Evolutionary conservation across 2,797 vertebrate species (phyloP), one percentile per base, ranked within the genome.

Genomic region (Brotula barbata): DNA sequence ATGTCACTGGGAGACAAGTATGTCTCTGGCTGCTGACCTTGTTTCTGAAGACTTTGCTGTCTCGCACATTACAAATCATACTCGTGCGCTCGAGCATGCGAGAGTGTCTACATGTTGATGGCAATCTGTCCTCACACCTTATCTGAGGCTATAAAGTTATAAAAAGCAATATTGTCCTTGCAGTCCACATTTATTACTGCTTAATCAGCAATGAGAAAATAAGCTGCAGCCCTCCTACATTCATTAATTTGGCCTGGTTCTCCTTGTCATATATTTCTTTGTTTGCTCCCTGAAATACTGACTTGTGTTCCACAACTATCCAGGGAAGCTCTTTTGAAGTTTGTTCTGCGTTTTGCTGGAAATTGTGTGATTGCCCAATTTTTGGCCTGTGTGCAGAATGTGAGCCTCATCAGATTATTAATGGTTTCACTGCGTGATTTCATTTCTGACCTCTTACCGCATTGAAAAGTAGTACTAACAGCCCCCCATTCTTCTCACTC

Each of bases 361-460:
- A 61, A 64, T 37, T 37, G 3, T 73, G n/a, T n/a, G 59, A 79
- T 76, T 58, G 70, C 45, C 56, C 77, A 63, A 77, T 77, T 70
- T 46, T 61, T 68, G 47, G 56, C 55, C 43, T 48, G 16, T 57
- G 34, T 37, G 8, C 45, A 54, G 52, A 75, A 71, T 78, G 72
- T 25, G 51, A 46, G 31, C 51, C 31, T 34, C 43, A 40, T 57
- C 34, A 49, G 37, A 45, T 19, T 63, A 8, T n/a, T n/a, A n/a
- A n/a, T 28, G 25, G 36, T 57, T 33, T 43, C 7, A 55, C 9
- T 14, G 0, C 1, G 5, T 44, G 7, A 13, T 65, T 59, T 1
- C 31, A 8, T 40, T n/a, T 42, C 15, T 47, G 16, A 53, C 60
- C 9, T 43, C 12, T 61, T 28, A 11, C 39, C 31, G 6, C 16